A percentile compares a stretch with the other conserved stretches of the same genome.
These are phyloP conservation scores for Drosophila nikananu DNA, from an alignment of 1,140 invertebrate species.

Conservation along the genomic window DNA sequence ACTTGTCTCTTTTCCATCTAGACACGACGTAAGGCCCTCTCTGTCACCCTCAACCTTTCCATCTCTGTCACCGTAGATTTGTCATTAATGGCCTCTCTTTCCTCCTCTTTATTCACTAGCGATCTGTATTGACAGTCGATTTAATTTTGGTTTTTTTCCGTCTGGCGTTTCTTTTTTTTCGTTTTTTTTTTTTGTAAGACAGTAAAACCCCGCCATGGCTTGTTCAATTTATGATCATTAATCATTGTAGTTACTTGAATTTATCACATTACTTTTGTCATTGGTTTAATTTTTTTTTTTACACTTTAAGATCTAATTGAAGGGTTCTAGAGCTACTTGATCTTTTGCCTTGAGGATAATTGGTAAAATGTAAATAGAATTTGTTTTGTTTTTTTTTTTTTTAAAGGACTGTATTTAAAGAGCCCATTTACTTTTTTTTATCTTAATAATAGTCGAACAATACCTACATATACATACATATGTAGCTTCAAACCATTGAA, in stretches of 20 bases:
- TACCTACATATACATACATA: background rate
- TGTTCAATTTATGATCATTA: conserved; percentile 17
- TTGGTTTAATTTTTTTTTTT: background rate
- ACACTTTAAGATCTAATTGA: background rate
- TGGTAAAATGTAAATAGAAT: background rate
- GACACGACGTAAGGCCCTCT: conserved; percentile 19
- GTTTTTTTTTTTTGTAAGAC: background rate
- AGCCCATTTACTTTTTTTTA: background rate
- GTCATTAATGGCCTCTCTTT: conserved; percentile 21
- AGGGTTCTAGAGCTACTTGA: background rate
- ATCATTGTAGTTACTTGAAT: background rate
- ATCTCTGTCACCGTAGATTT: conserved; percentile 14
- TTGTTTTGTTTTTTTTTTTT: too few species aligned
- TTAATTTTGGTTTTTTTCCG: conserved; percentile 11
- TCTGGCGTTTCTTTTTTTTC: background rate
- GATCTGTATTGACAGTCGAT: conserved; percentile 14
- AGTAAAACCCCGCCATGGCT: background rate
- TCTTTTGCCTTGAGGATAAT: background rate
- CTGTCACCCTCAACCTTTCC: conserved; percentile 4
- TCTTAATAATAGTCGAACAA: background rate
- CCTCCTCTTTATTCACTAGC: background rate
- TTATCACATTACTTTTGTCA: background rate
- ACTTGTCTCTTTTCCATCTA: conserved; percentile 18
- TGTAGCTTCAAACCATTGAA: background rate
- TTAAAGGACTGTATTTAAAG: background rate